These are phyloP conservation scores for Parasteatoda tepidariorum DNA, from an alignment of 1,140 invertebrate species.

Conservation along the genomic window DNA sequence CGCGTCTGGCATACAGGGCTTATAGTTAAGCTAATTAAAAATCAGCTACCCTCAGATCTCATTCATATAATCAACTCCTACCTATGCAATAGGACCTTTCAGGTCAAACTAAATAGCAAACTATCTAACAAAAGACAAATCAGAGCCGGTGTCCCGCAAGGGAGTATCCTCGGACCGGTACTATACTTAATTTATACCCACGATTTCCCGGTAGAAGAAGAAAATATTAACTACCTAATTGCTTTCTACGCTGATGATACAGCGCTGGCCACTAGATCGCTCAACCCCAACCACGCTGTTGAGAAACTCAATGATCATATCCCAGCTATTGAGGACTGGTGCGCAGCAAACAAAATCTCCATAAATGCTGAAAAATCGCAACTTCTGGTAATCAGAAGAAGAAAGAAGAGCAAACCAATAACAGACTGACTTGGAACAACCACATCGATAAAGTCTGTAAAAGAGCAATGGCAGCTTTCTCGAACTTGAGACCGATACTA, in stretches of 20 bases:
- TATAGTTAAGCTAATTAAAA: neutral
- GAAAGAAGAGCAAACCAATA: too few relatives aligned
- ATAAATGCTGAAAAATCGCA: too few relatives aligned
- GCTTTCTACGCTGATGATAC: conserved; percentile 27
- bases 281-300: neutral
- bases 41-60: neutral
- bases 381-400: too few relatives aligned
- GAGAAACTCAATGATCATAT: neutral
- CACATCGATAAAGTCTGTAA: too few relatives aligned
- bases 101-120: neutral
- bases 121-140: neutral
- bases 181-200: neutral
- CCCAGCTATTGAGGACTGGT: neutral
- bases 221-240: neutral
- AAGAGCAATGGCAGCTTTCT: too few relatives aligned
- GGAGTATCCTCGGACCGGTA: neutral
- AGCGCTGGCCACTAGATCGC: neutral
- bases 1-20: conserved; percentile 16
- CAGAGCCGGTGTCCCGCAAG: neutral
- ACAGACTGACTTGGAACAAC: too few relatives aligned
- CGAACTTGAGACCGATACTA: too few relatives aligned
- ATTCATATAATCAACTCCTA: neutral
- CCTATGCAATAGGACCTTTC: neutral
- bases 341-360: too few relatives aligned
- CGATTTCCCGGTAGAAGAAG: neutral